phyloP scores from a whole-genome alignment of 2,797 vertebrate species.

The Poecilia wingei region DNA sequence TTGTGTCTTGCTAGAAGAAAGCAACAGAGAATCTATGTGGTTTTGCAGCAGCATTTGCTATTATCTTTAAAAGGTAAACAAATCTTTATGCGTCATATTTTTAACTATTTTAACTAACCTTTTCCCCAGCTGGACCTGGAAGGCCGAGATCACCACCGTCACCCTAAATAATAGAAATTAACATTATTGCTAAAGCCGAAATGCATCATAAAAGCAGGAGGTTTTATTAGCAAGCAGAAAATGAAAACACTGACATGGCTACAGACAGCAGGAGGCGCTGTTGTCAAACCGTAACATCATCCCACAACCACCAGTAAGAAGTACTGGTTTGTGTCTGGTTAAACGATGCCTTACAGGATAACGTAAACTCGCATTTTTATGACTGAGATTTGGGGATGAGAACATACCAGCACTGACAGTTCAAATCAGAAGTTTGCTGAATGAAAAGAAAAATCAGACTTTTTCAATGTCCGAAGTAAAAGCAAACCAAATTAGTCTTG shows the following conservation, averaged over 20 bases:
- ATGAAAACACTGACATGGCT: neutral
- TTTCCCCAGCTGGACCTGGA: constrained; percentile 79
- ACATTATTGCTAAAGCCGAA: too few relatives aligned
- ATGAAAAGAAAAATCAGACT: neutral
- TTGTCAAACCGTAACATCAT: neutral
- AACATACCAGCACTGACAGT: neutral
- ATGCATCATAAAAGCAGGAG: neutral
- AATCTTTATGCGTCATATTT: neutral
- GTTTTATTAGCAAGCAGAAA: neutral
- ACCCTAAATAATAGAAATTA: constrained; percentile 71
- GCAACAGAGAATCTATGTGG: constrained; percentile 43
- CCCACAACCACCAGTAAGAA: neutral
- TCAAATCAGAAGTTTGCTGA: neutral
- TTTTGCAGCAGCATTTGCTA: constrained; percentile 2
- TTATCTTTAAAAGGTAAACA: constrained; percentile 1
- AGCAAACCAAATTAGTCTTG: neutral
- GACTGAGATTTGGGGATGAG: neutral
- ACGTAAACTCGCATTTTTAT: neutral
- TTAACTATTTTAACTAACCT: constrained; percentile 71
- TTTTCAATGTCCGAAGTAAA: neutral
- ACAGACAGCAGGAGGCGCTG: neutral
- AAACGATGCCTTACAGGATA: neutral
- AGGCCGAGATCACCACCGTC: constrained; percentile 81
- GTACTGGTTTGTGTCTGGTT: neutral
- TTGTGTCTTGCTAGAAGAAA: constrained; percentile 67